Base-by-base conservation (phyloP, 2,888 invertebrate species). In the Diaprepes abbreviatus region DNA sequence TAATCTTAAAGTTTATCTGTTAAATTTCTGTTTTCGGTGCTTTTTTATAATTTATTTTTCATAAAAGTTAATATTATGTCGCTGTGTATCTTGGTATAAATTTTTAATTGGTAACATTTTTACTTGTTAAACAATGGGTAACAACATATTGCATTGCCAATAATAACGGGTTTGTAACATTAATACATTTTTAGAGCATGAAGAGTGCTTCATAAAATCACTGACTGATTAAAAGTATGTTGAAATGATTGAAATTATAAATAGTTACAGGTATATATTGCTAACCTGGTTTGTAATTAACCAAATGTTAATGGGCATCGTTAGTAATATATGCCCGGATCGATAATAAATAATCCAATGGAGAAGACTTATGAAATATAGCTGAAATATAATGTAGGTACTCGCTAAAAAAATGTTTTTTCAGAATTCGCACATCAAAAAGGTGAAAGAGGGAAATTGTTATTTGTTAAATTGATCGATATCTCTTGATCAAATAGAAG, bases 141-240 rank as follows among this genome's bases (percentile, higher is more conserved):
- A 28, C 21, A 50, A 50, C 16, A 50, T 28, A 50, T 50, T 14
- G 10, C 48, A 28, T 28, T 28, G 28, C 9, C 2, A 50, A 28
- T 50, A 50, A 28, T 50, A 50, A 50, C 48, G 48, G 48, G 48
- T 16, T 28, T 28, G n/a, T 12, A 28, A 14, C 28, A 28, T 50
- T 28, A 50, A 50, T 14, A 10, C 9, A 28, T 50, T 50, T 50
- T 50, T 9, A 50, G 48, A 50, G 48, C 48, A 50, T 50, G 48
- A 28, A 50, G 48, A 28, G 48, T 12, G 48, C 28, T 48, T 48
- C 48, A 16, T 50, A 28, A 28, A 50, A 28, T 28, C 48, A 50
- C 16, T 28, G 48, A 50, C 48, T 50, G 28, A 50, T 50, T 50
- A 50, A 50, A 33, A 50, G 48, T 24, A 45, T 45, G 45, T 45